Evolutionary conservation across 2,113 vertebrate species (phyloP).

Genomic region (Hippocampus guttulatus): DNA sequence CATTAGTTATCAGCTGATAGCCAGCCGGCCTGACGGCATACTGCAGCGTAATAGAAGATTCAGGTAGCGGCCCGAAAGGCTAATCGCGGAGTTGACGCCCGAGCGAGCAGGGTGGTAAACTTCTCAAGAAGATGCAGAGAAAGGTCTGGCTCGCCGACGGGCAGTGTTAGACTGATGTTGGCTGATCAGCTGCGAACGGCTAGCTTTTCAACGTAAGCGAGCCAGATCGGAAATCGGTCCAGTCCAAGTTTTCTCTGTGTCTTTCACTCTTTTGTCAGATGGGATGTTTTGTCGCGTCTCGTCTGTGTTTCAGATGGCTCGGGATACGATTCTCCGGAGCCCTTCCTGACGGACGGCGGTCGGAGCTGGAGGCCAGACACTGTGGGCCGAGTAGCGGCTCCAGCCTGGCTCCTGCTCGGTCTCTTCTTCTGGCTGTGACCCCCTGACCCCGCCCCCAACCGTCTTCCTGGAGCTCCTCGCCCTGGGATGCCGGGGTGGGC

Average conservation of each 20-base stretch:
- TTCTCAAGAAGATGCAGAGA: no score
- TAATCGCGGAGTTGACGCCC: no score
- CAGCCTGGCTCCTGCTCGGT: conserved; percentile 55
- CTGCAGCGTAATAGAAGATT: no score
- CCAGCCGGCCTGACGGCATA: no score
- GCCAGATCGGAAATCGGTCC: background rate
- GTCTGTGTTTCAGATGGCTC: conserved; percentile 70
- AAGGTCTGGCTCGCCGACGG: no score
- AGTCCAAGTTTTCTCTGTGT: conserved; percentile 10
- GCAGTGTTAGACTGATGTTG: no score
- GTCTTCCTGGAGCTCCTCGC: conserved; percentile 48
- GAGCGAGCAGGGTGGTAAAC: no score
- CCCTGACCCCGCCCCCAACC: conserved; percentile 15
- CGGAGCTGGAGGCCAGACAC: conserved; percentile 43
- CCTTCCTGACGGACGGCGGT: conserved; percentile 71
- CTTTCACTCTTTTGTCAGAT: conserved; percentile 38
- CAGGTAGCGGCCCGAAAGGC: no score
- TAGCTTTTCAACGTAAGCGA: no score
- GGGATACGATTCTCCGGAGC: conserved; percentile 75
- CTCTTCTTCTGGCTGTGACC: conserved; percentile 60
- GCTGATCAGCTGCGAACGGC: no score
- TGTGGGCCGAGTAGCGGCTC: conserved; percentile 34
- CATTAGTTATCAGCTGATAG: no score
- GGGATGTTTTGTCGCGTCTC: conserved; percentile 60
- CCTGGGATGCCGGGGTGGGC: conserved; percentile 56